Percentiles rank a stretch among this genome's conserved stretches.
Conservation (phyloP, 1,140 invertebrate species). For the Aphidius gifuensis region DNA sequence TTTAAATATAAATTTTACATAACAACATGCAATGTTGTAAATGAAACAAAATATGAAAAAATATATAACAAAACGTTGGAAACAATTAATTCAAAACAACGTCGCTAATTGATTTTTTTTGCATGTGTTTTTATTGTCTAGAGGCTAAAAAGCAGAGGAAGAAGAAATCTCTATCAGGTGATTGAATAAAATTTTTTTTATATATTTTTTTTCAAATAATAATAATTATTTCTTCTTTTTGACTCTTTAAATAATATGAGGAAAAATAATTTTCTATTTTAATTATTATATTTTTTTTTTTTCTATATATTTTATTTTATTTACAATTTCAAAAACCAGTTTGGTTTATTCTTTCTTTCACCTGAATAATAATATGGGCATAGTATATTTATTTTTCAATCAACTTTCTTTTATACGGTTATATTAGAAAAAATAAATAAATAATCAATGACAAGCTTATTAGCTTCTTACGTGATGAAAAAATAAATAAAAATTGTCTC, state of each 20-base stretch:
- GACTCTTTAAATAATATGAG: constrained; percentile 16
- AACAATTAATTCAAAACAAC: constrained; percentile 31
- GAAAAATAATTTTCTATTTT: constrained; percentile 25
- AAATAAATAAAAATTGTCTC: no score
- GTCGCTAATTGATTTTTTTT: constrained; percentile 63
- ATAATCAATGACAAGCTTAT: no score
- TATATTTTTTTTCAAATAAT: constrained; percentile 28
- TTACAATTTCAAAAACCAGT: no score
- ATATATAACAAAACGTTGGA: constrained; percentile 19
- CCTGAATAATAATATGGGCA: no score
- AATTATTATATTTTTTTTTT: constrained; percentile 9
- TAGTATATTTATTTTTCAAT: no score
- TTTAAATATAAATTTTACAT: no score
- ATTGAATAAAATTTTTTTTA: constrained; percentile 51
- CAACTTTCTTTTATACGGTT: no score
- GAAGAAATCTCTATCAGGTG: constrained; percentile 85
- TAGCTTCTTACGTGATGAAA: no score
- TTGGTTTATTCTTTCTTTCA: no score
- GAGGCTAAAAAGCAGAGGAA: constrained; percentile 90
- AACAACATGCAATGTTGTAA: not conserved
- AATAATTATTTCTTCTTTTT: constrained; percentile 4
- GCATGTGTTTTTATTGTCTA: constrained; percentile 65
- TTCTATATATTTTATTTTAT: no score
- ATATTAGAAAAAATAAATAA: no score
- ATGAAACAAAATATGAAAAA: constrained; percentile 10